Percentiles rank a stretch among this genome's conserved stretches.
Conservation (phyloP, 2,113 vertebrate species). For the Arizona elegans region DNA sequence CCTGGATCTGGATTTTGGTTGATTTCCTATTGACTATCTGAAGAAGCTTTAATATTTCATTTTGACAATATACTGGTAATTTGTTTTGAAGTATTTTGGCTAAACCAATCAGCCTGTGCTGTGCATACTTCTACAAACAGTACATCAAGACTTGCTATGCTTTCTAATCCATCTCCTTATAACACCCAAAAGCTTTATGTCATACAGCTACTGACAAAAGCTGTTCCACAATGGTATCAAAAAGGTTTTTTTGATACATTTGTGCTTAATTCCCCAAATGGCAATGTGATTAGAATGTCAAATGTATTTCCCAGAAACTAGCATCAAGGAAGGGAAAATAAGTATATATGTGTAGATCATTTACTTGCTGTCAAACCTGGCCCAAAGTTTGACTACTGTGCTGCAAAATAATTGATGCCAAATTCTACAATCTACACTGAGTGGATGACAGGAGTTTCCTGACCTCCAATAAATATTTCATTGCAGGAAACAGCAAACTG, state of each 20-base stretch:
- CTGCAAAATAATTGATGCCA: constrained; percentile 35
- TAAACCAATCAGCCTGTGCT: not conserved
- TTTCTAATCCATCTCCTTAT: not conserved
- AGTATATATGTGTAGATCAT: constrained; percentile 17
- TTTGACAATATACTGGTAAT: not conserved
- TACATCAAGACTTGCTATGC: constrained; percentile 18
- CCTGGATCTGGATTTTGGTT: not conserved
- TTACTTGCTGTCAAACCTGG: constrained; percentile 24
- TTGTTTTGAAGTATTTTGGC: constrained; percentile 10
- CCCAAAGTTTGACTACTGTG: constrained; percentile 16
- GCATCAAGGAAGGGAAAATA: not conserved
- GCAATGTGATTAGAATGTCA: not conserved
- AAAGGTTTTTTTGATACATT: not conserved
- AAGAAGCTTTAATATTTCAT: not conserved
- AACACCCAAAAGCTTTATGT: not conserved
- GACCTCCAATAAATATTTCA: constrained; percentile 4
- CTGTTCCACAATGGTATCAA: constrained; percentile 13
- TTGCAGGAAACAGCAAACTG: not conserved
- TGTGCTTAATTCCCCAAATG: constrained; percentile 6
- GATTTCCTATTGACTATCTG: not conserved
- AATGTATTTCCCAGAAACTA: constrained; percentile 14
- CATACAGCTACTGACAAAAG: not conserved
- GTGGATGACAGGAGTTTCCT: constrained; percentile 28
- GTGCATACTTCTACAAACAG: not conserved
- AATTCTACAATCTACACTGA: not conserved